Percentiles rank a stretch among this genome's conserved stretches.
phyloP scores from a whole-genome alignment of 2,888 invertebrate species.

The Cheilosia soror region DNA sequence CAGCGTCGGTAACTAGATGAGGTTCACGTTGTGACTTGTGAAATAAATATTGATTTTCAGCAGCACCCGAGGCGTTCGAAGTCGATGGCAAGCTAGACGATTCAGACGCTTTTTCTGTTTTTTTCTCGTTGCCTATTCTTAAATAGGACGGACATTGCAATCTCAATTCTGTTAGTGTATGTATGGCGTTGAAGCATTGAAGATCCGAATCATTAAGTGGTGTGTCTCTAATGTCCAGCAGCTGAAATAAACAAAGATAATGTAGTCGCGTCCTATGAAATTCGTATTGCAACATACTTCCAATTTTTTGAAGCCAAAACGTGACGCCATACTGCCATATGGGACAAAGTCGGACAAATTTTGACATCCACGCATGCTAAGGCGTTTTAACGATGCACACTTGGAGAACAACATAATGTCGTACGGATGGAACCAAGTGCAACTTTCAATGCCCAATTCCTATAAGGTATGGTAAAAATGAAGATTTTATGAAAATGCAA shows the following conservation, averaged over 20 bases:
- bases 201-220: conserved; percentile 86
- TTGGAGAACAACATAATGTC: conserved; percentile 90
- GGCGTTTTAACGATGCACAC: conserved; percentile 86
- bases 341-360: conserved; percentile 89
- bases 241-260: conserved; percentile 78
- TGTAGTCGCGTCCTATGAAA: background rate
- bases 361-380: conserved; percentile 87
- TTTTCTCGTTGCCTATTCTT: conserved; percentile 2
- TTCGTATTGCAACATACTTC: conserved; percentile 77
- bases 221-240: conserved; percentile 85
- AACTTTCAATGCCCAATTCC: conserved; percentile 88
- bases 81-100: conserved; percentile 36
- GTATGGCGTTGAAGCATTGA: conserved; percentile 85
- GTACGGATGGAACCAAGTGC: conserved; percentile 90
- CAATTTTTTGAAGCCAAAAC: conserved; percentile 86
- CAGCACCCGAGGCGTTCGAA: background rate
- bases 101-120: background rate
- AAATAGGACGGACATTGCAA: conserved; percentile 83
- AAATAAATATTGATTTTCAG: background rate
- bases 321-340: conserved; percentile 89
- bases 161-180: conserved; percentile 85
- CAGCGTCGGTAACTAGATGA: conserved; percentile 12
- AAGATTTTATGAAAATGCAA: too few relatives aligned
- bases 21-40: conserved; percentile 14
- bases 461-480: background rate